Conservation (phyloP, 2,797 vertebrate species). For the Aulostomus chinensis region DNA sequence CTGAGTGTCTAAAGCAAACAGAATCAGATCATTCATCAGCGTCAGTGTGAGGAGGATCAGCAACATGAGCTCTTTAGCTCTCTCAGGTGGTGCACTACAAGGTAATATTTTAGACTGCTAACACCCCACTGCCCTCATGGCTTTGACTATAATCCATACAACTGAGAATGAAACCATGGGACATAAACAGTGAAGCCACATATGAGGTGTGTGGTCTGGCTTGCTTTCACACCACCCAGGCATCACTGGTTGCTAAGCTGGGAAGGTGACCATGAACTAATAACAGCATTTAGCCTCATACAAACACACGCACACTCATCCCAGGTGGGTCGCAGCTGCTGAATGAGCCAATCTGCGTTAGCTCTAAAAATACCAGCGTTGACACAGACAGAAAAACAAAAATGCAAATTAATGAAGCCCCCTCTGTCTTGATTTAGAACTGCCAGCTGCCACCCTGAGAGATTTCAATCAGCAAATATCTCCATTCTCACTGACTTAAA, state of each 20-base stretch:
- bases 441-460: conserved; percentile 44
- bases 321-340: conserved; percentile 79
- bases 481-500: too few species aligned
- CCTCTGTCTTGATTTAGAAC: conserved; percentile 49
- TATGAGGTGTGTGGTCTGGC: conserved; percentile 49
- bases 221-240: conserved; percentile 38
- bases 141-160: conserved; percentile 28
- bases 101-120: conserved; percentile 21
- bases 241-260: conserved; percentile 31
- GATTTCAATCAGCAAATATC: conserved; percentile 44
- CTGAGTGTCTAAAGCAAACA: conserved; percentile 37
- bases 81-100: conserved; percentile 25
- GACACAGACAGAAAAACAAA: conserved; percentile 56
- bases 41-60: conserved; percentile 39
- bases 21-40: conserved; percentile 39
- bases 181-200: conserved; percentile 37
- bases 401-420: conserved; percentile 63
- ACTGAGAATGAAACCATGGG: conserved; percentile 27
- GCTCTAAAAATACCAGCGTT: conserved; percentile 68
- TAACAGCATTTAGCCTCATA: conserved; percentile 58
- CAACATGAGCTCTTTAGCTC: conserved; percentile 35
- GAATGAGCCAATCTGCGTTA: conserved; percentile 56
- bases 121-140: not conserved
- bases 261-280: conserved; percentile 75
- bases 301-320: conserved; percentile 51